These are phyloP conservation scores for Gastracanthus pulcherrimus DNA, from an alignment of 2,888 invertebrate genomes.

Conservation along the genomic window DNA sequence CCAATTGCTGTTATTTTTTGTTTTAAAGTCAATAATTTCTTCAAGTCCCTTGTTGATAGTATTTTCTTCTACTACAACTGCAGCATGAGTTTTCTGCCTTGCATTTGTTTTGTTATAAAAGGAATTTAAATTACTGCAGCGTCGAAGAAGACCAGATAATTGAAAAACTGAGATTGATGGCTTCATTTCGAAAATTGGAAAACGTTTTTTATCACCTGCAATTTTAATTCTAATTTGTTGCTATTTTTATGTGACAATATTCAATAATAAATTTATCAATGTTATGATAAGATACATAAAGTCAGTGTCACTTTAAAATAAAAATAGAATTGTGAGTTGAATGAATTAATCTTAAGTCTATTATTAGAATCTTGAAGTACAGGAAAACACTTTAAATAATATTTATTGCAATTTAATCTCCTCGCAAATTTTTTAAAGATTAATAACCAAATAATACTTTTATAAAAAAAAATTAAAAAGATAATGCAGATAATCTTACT, in stretches of 20 bases:
- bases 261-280: slow-evolving; percentile 1
- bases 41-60: slow-evolving; percentile 66
- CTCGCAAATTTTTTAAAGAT: no score
- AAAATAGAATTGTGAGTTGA: not conserved
- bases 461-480: not conserved
- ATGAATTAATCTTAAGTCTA: no score
- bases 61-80: not conserved
- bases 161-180: not conserved
- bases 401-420: no score
- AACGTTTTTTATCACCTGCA: not conserved
- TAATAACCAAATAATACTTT: not conserved
- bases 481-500: not conserved
- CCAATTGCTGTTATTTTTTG: slow-evolving; percentile 74
- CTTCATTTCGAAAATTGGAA: slow-evolving; percentile 21
- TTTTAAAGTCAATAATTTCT: slow-evolving; percentile 71
- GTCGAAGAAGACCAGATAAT: not conserved
- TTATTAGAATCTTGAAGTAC: no score
- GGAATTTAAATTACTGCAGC: slow-evolving; percentile 3
- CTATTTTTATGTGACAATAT: not conserved
- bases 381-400: no score
- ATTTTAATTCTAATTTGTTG: not conserved
- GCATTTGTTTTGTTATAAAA: slow-evolving; percentile 16
- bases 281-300: not conserved
- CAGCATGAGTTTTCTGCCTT: slow-evolving; percentile 16
- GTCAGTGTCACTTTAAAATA: not conserved